Evolutionary conservation across 2,888 invertebrate species (phyloP), one percentile per base, ranked within the genome.

Genomic region (Acleris cristana): DNA sequence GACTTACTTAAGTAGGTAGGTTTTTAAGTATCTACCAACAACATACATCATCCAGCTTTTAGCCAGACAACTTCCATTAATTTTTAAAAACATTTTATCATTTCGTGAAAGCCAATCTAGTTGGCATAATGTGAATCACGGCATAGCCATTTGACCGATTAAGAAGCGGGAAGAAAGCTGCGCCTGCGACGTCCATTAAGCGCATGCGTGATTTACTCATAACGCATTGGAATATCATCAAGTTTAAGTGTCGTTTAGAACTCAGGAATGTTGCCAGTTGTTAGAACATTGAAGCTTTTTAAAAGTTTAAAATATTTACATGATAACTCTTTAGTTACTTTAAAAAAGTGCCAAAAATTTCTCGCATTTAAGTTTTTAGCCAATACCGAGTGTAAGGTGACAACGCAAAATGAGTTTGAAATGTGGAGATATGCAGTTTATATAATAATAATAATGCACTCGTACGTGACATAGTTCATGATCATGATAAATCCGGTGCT

Each of bases 141-240:
- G 64, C 67, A 64, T 52, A 64, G 69, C 62, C 70, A 71, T 73
- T 70, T 69, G 68, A 69, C 69, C 66, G 72, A 72, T 75, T 70
- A 72, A 72, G 71, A 72, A 74, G 61, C 64, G 70, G 51, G 66
- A 71, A 75, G 69, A 62, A 70, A 58, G 66, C 57, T 21, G 16
- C 30, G 64, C 65, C 74, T 80, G 79, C 73, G 79, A 79, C 79
- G 76, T 73, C 80, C 81, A 85, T 86, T 82, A 85, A 85, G 73
- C 73, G 67, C 71, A 76, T 70, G 71, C 72, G 73, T 74, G 76
- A 76, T 77, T 78, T 80, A 82, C 76, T 78, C 83, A 78, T 74
- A 72, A 73, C 71, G 71, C 70, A 78, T 78, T 82, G 79, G 72
- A 81, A 79, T 68, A 76, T 76, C 79, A 79, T 82, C 77, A 79